These are phyloP conservation scores for Montipora capitata DNA, from an alignment of 92 coral and sea anemone genomes.

Conservation along the genomic window DNA sequence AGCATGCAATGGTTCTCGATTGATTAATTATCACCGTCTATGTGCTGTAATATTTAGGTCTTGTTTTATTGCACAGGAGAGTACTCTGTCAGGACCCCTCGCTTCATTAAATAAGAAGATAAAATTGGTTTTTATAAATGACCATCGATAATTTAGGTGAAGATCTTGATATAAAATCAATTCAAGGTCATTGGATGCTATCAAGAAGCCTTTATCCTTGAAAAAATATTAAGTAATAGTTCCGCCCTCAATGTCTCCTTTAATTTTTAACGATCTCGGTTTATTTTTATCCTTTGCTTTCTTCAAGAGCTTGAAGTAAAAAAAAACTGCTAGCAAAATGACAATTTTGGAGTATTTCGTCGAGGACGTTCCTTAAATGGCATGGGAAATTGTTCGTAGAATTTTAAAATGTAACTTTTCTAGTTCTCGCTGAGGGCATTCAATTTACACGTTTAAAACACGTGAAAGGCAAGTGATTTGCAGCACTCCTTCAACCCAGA, in stretches of 20 bases:
- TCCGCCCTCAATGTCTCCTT: neutral
- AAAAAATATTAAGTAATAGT: neutral
- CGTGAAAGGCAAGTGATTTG: neutral
- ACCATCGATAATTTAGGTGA: constrained; percentile 4
- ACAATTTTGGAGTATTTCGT: neutral
- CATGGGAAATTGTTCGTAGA: neutral
- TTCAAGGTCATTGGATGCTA: constrained; percentile 3
- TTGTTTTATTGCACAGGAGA: neutral
- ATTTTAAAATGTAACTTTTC: neutral
- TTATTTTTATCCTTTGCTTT: neutral
- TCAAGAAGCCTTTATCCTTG: no score
- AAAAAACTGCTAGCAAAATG: neutral
- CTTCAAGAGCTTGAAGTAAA: neutral
- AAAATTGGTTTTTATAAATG: constrained; percentile 2
- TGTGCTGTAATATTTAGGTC: neutral
- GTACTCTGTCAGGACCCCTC: neutral
- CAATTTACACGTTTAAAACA: constrained; percentile 5
- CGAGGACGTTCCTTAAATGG: neutral
- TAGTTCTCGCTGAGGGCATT: neutral
- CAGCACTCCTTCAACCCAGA: neutral
- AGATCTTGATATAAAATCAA: neutral
- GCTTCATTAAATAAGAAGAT: neutral
- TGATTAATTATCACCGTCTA: no score
- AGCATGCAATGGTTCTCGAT: neutral
- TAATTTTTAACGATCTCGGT: neutral